Conservation (phyloP, 92 coral and sea anemone species). For the Pocillopora meandrina region DNA sequence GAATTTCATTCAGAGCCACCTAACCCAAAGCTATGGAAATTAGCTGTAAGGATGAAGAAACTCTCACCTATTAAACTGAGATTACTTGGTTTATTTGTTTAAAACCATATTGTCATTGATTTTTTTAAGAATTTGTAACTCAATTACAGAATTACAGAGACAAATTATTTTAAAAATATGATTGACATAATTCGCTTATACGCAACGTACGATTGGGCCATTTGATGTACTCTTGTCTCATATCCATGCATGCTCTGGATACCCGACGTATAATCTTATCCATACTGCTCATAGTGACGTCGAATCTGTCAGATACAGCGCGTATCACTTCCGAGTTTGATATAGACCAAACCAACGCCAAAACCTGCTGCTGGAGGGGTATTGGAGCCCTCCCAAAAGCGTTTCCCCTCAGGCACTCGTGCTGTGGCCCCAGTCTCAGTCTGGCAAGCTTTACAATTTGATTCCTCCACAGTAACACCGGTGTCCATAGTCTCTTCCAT, state of each 20-base stretch:
- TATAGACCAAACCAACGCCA: slow-evolving; percentile 59
- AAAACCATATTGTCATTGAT: no score
- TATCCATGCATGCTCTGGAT: slow-evolving; percentile 29
- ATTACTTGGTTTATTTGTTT: no score
- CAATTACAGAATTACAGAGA: no score
- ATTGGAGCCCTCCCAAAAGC: slow-evolving; percentile 62
- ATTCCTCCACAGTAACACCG: no score
- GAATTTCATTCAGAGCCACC: no score
- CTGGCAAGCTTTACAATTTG: no score
- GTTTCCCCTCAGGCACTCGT: slow-evolving; percentile 16
- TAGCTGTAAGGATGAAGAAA: no score
- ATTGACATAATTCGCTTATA: neutral
- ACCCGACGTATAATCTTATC: slow-evolving; percentile 50
- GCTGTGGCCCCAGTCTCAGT: slow-evolving; percentile 36
- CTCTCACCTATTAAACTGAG: no score
- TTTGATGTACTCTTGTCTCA: slow-evolving; percentile 39
- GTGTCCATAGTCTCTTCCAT: no score
- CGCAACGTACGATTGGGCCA: slow-evolving; percentile 55
- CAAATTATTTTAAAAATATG: no score
- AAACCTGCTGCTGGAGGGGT: slow-evolving; percentile 47
- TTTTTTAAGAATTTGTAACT: no score
- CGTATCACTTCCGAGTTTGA: slow-evolving; percentile 50
- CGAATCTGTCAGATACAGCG: slow-evolving; percentile 50
- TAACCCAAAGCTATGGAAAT: no score
- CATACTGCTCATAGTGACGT: slow-evolving; percentile 57